A percentile compares a stretch with the other conserved stretches of the same genome.
Conservation (phyloP, 1,140 invertebrate species). For the Littorina saxatilis region DNA sequence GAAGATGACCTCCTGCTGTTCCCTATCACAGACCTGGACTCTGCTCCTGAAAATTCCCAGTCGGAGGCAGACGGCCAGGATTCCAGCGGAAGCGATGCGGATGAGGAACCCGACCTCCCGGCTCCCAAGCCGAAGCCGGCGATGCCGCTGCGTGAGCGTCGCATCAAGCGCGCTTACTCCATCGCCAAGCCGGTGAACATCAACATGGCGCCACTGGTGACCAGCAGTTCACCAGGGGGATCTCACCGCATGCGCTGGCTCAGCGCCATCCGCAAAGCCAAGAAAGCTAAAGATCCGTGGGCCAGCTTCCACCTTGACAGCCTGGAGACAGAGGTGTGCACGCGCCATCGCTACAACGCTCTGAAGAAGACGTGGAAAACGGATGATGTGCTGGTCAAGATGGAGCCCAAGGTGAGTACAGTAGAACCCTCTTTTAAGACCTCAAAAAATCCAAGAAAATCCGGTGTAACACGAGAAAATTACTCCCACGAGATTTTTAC, state of each 20-base stretch:
- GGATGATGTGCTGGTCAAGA: slow-evolving; percentile 70
- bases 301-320: slow-evolving; percentile 67
- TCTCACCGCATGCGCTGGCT: slow-evolving; percentile 51
- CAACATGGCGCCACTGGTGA: slow-evolving; percentile 15
- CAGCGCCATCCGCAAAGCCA: slow-evolving; percentile 54
- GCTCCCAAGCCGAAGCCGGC: slow-evolving; percentile 50
- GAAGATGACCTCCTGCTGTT: slow-evolving; percentile 59
- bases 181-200: slow-evolving; percentile 46
- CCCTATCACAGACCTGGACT: slow-evolving; percentile 56
- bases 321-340: slow-evolving; percentile 58
- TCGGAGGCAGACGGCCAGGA: slow-evolving; percentile 38
- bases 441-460: no score
- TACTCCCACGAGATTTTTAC: no score
- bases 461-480: no score
- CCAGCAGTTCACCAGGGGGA: neutral
- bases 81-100: slow-evolving; percentile 40
- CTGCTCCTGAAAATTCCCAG: slow-evolving; percentile 44
- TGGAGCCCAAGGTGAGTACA: slow-evolving; percentile 69
- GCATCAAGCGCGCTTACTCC: slow-evolving; percentile 52
- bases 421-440: no score
- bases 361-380: slow-evolving; percentile 66
- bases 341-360: slow-evolving; percentile 70
- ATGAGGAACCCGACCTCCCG: slow-evolving; percentile 37
- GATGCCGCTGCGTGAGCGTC: slow-evolving; percentile 62
- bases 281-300: slow-evolving; percentile 65